Evolutionary conservation across 2,113 vertebrate genomes (phyloP).

Genomic region (Zosterops japonicus): DNA sequence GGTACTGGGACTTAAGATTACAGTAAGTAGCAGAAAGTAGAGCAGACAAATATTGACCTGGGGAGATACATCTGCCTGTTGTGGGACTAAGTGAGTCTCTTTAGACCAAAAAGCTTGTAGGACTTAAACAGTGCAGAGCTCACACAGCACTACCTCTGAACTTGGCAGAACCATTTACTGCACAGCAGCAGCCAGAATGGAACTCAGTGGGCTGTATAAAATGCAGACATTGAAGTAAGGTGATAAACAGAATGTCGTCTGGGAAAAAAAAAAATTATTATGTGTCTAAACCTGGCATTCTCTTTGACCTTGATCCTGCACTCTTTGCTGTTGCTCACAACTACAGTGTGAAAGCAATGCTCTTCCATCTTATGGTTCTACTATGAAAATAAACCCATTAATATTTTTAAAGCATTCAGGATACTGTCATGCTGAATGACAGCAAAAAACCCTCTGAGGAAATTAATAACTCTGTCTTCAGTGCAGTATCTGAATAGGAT

Average conservation of each 20-base stretch:
- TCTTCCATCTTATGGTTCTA: neutral
- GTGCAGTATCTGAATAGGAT: neutral
- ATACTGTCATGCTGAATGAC: slow-evolving; percentile 25
- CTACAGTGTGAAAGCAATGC: neutral
- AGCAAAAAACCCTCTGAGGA: slow-evolving; percentile 26
- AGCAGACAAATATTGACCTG: neutral
- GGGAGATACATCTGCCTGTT: neutral
- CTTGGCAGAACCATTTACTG: neutral
- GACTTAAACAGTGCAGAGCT: neutral
- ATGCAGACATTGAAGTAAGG: neutral
- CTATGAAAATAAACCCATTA: slow-evolving; percentile 45
- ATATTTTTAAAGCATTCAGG: slow-evolving; percentile 40
- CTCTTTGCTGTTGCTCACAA: neutral
- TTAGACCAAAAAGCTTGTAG: neutral
- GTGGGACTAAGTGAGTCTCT: neutral
- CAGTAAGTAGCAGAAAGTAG: neutral
- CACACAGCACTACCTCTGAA: neutral
- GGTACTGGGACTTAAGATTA: neutral
- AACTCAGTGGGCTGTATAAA: neutral
- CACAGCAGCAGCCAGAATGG: neutral
- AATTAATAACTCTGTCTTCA: slow-evolving; percentile 55
- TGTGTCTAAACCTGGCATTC: neutral
- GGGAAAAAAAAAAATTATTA: neutral
- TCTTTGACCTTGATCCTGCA: slow-evolving; percentile 2
- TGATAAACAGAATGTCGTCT: neutral